These are phyloP conservation scores for Vanessa cardui DNA, from an alignment of 2,888 invertebrate genomes.

Conservation along the genomic window DNA sequence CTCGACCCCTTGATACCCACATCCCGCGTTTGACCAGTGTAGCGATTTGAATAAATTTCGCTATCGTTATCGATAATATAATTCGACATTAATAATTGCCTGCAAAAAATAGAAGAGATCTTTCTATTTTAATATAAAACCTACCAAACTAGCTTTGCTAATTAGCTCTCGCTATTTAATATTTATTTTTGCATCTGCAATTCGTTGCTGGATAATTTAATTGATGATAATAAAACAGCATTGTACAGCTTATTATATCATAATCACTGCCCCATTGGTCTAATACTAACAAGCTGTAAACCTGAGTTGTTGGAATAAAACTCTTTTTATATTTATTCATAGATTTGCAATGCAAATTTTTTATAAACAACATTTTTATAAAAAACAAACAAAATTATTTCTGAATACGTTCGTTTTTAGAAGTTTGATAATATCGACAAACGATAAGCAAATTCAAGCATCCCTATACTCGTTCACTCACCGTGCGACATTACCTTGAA, in stretches of 20 bases:
- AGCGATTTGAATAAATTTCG: constrained; percentile 24
- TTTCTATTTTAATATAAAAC: too few species aligned
- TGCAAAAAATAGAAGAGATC: neutral
- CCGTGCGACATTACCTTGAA: constrained; percentile 67
- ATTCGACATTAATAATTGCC: neutral
- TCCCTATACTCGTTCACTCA: constrained; percentile 61
- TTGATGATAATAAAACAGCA: too few species aligned
- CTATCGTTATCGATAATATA: constrained; percentile 32
- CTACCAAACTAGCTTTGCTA: too few species aligned
- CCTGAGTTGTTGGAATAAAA: too few species aligned
- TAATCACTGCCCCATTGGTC: too few species aligned
- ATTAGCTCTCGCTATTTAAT: too few species aligned
- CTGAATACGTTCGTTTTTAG: neutral
- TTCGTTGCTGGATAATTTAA: too few species aligned
- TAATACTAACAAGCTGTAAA: too few species aligned
- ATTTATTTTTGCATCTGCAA: too few species aligned
- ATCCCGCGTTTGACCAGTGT: constrained; percentile 29
- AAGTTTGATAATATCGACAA: constrained; percentile 39
- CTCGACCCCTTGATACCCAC: constrained; percentile 36
- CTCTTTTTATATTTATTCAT: too few species aligned
- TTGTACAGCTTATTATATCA: too few species aligned
- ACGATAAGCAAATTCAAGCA: constrained; percentile 34
- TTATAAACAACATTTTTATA: neutral
- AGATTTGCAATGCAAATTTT: too few species aligned
- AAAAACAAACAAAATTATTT: neutral